phyloP scores from a whole-genome alignment of 2,888 invertebrate genomes.

The Drosophila bunnanda region DNA sequence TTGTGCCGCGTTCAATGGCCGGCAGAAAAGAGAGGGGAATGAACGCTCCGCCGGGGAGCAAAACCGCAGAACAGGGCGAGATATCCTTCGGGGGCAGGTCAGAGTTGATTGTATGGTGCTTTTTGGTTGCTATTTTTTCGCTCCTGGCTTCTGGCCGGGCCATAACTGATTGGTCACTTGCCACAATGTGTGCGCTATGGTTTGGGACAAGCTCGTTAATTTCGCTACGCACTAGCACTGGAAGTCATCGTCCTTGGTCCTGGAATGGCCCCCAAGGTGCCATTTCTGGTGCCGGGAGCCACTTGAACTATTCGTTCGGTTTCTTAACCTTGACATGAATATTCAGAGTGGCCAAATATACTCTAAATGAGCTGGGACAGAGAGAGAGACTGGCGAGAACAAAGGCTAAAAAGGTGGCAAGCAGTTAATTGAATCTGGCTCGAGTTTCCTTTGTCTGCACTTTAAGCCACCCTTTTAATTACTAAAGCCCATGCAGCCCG shows the following conservation, averaged over 20 bases:
- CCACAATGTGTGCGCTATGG: slow-evolving; percentile 11
- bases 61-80: slow-evolving; percentile 40
- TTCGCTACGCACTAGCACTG: slow-evolving; percentile 33
- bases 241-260: slow-evolving; percentile 57
- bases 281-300: slow-evolving; percentile 42
- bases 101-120: slow-evolving; percentile 74
- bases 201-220: slow-evolving; percentile 54
- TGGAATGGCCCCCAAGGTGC: slow-evolving; percentile 44
- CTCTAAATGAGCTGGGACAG: slow-evolving; percentile 12
- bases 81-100: slow-evolving; percentile 67
- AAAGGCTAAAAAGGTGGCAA: slow-evolving; percentile 37
- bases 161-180: slow-evolving; percentile 74
- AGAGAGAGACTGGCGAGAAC: slow-evolving; percentile 27
- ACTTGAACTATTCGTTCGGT: slow-evolving; percentile 40
- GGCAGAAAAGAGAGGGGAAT: slow-evolving; percentile 48
- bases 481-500: slow-evolving; percentile 12
- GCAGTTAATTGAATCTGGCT: slow-evolving; percentile 43
- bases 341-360: slow-evolving; percentile 37
- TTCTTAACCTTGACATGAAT: slow-evolving; percentile 74
- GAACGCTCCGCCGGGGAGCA: slow-evolving; percentile 49
- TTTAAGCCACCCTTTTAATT: slow-evolving; percentile 42
- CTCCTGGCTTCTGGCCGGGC: slow-evolving; percentile 31
- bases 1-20: slow-evolving; percentile 72
- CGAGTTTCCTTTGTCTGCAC: slow-evolving; percentile 24
- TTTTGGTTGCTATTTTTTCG: background rate